Conservation (phyloP, 2,113 vertebrate genomes). For the Odocoileus virginianus region DNA sequence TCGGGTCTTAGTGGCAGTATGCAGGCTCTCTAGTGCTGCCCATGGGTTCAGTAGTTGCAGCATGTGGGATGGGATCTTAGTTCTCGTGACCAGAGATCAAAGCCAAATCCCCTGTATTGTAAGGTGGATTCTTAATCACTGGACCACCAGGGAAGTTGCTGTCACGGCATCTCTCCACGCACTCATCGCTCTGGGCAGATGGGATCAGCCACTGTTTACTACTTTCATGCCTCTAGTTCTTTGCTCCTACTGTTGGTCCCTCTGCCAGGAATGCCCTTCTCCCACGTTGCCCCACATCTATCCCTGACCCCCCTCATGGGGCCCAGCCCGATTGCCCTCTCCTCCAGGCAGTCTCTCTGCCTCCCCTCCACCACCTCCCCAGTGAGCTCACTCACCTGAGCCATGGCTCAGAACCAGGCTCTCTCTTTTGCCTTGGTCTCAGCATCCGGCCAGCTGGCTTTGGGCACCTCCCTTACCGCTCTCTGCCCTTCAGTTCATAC, state of each 20-base stretch:
- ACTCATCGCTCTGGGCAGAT: background rate
- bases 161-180: rapidly evolving
- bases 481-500: background rate
- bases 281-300: background rate
- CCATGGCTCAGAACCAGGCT: background rate
- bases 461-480: background rate
- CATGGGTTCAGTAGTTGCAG: background rate
- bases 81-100: background rate
- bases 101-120: background rate
- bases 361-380: background rate
- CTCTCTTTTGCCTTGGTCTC: background rate
- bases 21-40: background rate
- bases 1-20: background rate
- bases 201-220: background rate
- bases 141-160: background rate
- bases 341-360: background rate
- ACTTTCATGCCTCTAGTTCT: background rate
- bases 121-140: background rate
- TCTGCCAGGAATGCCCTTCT: background rate
- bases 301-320: background rate
- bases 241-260: background rate
- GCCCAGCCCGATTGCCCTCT: background rate
- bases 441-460: background rate
- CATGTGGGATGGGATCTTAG: background rate
- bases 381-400: background rate